Base-by-base conservation (phyloP, 1,140 invertebrate species). In the Aphidius gifuensis region DNA sequence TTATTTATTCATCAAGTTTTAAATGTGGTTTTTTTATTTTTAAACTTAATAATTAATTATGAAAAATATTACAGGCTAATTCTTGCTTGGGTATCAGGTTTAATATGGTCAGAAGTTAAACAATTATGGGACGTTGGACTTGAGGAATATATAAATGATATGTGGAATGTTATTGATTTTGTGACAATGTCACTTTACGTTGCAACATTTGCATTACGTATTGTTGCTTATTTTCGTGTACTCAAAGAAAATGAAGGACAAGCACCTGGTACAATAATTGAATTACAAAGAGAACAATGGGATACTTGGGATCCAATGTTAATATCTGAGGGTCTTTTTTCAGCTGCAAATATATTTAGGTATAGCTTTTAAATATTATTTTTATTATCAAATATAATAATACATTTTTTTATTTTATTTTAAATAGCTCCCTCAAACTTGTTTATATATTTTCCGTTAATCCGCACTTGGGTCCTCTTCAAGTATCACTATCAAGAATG, bases 91-190 rank as follows among this genome's bases (percentile, higher is more conserved):
- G 79, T 78, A 70, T 64, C 78, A 91, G 96, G 96, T 49, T 82
- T 99, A 65, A 97, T 99, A 72, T 99, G 97, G 97, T 96, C 94
- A 67, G 97, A 99, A 83, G 94, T 98, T 67, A 99, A 98, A 78
- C 96, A 98, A 76, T 82, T 99, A 38, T 99, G 96, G 96, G 94
- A 98, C 79, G 93, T 96, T 64, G 97, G 97, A 0, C 83, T 97
- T 32, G 89, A 94, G 70, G 95, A 98, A 74, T 99, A 99, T 76
- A 88, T 94, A 44, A 90, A 92, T 69, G 96, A 99, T 80, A 98
- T 98, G 95, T 99, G 97, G 97, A 99, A 99, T 80, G 95, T 99
- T 55, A 92, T 99, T 64, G 97, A 99, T 82, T 99, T 99, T 80
- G 92, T 97, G 58, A 99, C 96, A 21, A 99, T 98, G 81, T 96